These are phyloP conservation scores for Papilio polytes DNA, from an alignment of 1,140 invertebrate species.

Conservation along the genomic window DNA sequence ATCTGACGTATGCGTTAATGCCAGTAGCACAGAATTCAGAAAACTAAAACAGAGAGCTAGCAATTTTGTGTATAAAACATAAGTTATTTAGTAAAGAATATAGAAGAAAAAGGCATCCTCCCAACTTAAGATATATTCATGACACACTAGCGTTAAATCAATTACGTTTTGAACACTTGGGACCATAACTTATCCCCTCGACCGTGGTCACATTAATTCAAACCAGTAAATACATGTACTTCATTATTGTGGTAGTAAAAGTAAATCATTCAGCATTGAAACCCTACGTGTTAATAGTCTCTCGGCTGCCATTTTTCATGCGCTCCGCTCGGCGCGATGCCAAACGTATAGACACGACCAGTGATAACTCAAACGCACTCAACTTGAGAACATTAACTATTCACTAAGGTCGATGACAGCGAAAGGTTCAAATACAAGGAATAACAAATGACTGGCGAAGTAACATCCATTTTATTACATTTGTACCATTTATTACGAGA, in stretches of 20 bases:
- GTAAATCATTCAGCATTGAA: not conserved
- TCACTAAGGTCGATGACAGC: constrained; percentile 14
- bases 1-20: too few species aligned
- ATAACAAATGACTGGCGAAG: constrained; percentile 8
- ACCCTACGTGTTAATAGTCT: constrained; percentile 21
- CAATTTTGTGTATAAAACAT: not conserved
- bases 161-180: not conserved
- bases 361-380: constrained; percentile 22
- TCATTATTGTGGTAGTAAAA: not conserved
- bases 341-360: constrained; percentile 27
- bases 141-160: not conserved
- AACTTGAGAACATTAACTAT: constrained; percentile 6
- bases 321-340: constrained; percentile 12
- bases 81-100: not conserved
- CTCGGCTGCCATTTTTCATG: constrained; percentile 17
- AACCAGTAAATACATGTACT: not conserved
- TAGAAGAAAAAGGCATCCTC: not conserved
- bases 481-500: not conserved
- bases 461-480: not conserved
- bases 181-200: not conserved
- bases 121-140: not conserved
- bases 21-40: too few species aligned
- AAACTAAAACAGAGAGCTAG: too few species aligned
- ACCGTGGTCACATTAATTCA: not conserved
- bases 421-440: not conserved